Conservation (phyloP, 2,797 vertebrate genomes). For the Benthosema pterotum region DNA sequence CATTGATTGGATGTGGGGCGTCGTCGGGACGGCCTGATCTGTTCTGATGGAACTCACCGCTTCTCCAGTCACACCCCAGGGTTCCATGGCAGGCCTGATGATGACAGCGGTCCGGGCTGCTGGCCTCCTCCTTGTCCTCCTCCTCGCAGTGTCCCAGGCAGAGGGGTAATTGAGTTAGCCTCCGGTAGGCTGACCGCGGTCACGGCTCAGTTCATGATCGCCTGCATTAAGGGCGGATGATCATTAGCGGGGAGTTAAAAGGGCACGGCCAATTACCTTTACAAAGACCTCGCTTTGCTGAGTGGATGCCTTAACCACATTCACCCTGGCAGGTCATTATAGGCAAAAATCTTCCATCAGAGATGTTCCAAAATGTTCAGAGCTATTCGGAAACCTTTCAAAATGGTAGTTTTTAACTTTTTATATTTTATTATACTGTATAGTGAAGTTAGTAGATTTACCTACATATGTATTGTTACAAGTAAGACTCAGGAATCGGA, state of each 20-base stretch:
- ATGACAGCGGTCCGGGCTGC: background rate
- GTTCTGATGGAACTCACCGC: background rate
- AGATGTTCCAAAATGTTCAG: too few species aligned
- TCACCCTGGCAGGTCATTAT: too few species aligned
- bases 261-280: constrained; percentile 37
- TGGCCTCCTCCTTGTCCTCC: background rate
- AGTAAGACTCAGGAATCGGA: too few species aligned
- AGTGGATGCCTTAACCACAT: background rate
- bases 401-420: too few species aligned
- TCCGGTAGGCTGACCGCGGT: constrained; percentile 51
- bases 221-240: constrained; percentile 56
- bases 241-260: constrained; percentile 55
- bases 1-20: background rate
- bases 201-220: constrained; percentile 58
- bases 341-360: too few species aligned
- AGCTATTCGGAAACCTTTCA: too few species aligned
- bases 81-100: too few species aligned
- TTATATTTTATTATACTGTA: too few species aligned
- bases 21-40: background rate
- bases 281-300: constrained; percentile 35
- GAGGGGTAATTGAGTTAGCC: constrained; percentile 54
- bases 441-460: too few species aligned
- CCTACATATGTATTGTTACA: too few species aligned
- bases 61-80: background rate
- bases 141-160: constrained; percentile 16